Percentiles rank a stretch among this genome's conserved stretches.
phyloP scores from a whole-genome alignment of 2,113 vertebrate genomes.

The Gallinago jamesoni region DNA sequence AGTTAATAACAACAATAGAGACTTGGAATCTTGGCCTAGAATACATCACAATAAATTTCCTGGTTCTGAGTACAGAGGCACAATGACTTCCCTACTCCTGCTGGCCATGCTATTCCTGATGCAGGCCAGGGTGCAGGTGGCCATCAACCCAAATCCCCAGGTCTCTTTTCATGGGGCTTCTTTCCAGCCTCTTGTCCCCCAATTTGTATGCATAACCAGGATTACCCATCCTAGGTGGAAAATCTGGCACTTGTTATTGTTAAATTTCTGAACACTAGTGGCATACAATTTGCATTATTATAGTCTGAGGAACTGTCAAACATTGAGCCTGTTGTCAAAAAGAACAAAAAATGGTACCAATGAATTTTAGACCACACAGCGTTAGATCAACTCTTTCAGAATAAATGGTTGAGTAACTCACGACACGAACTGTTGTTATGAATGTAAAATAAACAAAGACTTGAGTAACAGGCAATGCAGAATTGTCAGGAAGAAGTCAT shows the following conservation, averaged over 20 bases:
- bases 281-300: background rate
- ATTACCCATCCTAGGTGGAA: background rate
- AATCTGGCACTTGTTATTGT: background rate
- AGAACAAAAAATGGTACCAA: background rate
- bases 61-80: background rate
- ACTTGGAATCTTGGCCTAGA: background rate
- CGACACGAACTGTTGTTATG: background rate
- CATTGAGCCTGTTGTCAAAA: background rate
- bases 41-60: background rate
- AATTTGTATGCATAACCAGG: accelerated
- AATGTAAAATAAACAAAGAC: background rate
- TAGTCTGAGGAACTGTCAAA: background rate
- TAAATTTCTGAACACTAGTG: background rate
- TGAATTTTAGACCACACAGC: background rate
- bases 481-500: background rate
- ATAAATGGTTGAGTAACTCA: background rate
- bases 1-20: background rate
- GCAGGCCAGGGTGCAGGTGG: too few species aligned
- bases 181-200: background rate
- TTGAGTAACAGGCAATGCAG: background rate
- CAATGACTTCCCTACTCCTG: too few species aligned
- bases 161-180: accelerated
- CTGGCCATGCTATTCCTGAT: too few species aligned
- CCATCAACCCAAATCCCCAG: background rate
- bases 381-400: background rate